These are phyloP conservation scores for Stomatorhinus walkeri DNA, from an alignment of 2,797 vertebrate species.

Conservation along the genomic window DNA sequence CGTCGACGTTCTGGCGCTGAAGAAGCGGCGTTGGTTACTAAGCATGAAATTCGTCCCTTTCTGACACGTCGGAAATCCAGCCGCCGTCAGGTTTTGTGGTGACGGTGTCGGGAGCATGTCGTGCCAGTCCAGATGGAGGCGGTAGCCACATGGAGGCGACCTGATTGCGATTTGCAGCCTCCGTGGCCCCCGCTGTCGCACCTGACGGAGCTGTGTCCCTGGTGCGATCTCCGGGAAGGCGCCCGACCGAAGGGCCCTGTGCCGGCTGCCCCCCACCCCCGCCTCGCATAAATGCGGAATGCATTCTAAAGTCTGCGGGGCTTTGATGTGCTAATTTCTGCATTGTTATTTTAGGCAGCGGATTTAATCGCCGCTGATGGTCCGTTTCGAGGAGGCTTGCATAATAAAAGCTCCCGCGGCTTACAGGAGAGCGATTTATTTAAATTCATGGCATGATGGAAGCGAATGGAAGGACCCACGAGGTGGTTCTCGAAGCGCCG, in stretches of 20 bases:
- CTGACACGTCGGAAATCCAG: not conserved
- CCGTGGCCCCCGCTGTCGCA: not conserved
- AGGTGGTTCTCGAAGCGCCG: not conserved
- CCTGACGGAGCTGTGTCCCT: not conserved
- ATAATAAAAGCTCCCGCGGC: not conserved
- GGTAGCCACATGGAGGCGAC: not conserved
- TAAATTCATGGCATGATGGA: slow-evolving; percentile 5
- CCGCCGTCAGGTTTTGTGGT: not conserved
- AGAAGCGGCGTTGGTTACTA: not conserved
- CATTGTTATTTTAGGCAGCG: slow-evolving; percentile 4
- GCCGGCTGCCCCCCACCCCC: slow-evolving; percentile 1
- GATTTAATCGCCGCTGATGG: slow-evolving; percentile 21
- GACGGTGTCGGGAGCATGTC: not conserved
- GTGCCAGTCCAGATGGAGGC: not conserved
- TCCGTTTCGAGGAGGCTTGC: slow-evolving; percentile 13
- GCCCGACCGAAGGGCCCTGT: not conserved
- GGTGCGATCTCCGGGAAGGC: not conserved
- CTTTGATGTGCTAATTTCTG: slow-evolving; percentile 9
- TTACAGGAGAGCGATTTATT: not conserved
- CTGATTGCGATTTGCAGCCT: not conserved
- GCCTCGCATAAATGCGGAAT: slow-evolving; percentile 28
- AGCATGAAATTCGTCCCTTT: not conserved
- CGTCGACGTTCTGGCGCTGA: not conserved
- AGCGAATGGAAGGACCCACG: not conserved
- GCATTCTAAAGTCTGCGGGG: slow-evolving; percentile 5